Evolutionary conservation across 53 echinoderm and acorn worm species (phyloP).

Genomic region (Antedon mediterranea): DNA sequence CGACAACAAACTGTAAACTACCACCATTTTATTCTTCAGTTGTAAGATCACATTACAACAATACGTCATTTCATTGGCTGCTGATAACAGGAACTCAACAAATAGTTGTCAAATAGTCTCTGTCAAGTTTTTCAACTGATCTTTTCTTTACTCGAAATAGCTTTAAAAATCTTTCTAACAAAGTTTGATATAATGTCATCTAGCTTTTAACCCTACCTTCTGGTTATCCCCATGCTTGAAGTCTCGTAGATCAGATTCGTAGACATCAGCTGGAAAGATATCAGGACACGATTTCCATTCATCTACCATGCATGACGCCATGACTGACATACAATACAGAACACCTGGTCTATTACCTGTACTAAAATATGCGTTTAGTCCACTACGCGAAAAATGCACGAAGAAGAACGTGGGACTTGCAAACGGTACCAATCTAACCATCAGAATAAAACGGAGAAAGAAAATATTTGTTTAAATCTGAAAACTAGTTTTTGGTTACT

Average conservation of each 20-base stretch:
- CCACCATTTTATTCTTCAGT: no score
- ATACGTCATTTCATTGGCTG: no score
- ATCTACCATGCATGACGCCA: constrained; percentile 22
- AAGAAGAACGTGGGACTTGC: constrained; percentile 58
- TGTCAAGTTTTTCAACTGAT: no score
- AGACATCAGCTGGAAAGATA: constrained; percentile 21
- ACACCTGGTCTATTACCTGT: constrained; percentile 54
- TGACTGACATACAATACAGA: constrained; percentile 33
- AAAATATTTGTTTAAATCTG: background rate
- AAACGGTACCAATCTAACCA: constrained; percentile 50
- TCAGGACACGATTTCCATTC: constrained; percentile 46
- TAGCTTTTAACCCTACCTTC: constrained; percentile 10
- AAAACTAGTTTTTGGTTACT: background rate
- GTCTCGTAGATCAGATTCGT: constrained; percentile 14
- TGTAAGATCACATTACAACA: no score
- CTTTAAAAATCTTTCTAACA: no score
- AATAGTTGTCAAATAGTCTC: no score
- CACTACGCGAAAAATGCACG: constrained; percentile 18
- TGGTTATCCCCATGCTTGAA: constrained; percentile 42
- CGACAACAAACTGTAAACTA: no score
- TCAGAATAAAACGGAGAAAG: background rate
- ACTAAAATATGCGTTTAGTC: constrained; percentile 49
- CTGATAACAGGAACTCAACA: no score
- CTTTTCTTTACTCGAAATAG: no score
- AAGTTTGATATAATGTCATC: no score